These are phyloP conservation scores for Enteromius fasciolatus DNA, from an alignment of 2,797 vertebrate genomes.

Conservation along the genomic window DNA sequence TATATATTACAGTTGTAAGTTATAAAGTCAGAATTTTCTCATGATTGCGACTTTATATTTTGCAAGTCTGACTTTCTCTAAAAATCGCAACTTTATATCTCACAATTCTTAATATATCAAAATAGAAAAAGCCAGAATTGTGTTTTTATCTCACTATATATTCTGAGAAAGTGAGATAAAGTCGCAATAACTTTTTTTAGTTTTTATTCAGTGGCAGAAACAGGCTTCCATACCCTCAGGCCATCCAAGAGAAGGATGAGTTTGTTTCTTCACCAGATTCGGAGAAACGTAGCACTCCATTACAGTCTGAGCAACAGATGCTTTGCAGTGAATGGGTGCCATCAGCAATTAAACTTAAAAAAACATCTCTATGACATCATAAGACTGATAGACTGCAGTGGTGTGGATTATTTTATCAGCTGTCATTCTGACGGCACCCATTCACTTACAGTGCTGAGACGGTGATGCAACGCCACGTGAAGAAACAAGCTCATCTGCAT, in stretches of 20 bases:
- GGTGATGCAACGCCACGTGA: not conserved
- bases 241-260: not conserved
- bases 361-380: not conserved
- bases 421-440: not conserved
- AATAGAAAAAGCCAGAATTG: no score
- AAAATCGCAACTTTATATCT: no score
- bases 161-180: no score
- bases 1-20: no score
- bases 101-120: no score
- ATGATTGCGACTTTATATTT: no score
- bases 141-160: no score
- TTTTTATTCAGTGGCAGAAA: no score
- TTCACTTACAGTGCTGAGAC: not conserved
- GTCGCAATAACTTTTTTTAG: no score
- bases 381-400: not conserved
- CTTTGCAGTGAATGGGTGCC: not conserved
- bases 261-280: not conserved
- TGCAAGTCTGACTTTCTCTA: no score
- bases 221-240: not conserved
- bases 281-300: not conserved
- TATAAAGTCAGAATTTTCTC: no score
- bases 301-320: not conserved
- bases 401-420: not conserved
- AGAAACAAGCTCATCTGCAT: not conserved
- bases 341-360: not conserved